A percentile compares a stretch with the other conserved stretches of the same genome.
phyloP scores from a whole-genome alignment of 2,888 invertebrate species.

The Andrena haemorrhoa region DNA sequence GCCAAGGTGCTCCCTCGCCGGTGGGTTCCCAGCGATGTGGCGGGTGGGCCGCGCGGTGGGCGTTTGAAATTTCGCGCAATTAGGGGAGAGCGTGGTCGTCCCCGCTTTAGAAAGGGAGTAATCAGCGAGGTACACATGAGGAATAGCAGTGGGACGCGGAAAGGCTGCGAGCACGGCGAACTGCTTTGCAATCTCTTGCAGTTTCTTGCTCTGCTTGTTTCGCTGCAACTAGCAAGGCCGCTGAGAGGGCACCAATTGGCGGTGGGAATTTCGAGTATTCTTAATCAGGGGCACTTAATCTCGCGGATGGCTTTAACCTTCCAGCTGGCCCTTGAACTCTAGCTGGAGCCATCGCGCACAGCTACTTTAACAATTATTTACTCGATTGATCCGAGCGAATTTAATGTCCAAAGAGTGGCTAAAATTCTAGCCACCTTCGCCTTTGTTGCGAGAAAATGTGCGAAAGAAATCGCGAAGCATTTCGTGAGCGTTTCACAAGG shows the following conservation, averaged over 20 bases:
- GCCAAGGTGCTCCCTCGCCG: too few species aligned
- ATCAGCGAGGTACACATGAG: not conserved
- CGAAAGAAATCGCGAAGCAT: not conserved
- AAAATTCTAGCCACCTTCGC: not conserved
- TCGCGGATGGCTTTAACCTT: slow-evolving; percentile 37
- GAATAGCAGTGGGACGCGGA: not conserved
- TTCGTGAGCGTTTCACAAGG: slow-evolving; percentile 7
- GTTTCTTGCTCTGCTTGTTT: not conserved
- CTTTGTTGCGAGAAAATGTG: too few species aligned
- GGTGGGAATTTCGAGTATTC: slow-evolving; percentile 29
- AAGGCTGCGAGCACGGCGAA: not conserved
- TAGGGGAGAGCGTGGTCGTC: not conserved
- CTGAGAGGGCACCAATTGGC: not conserved
- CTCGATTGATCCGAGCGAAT: not conserved
- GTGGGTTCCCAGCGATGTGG: not conserved
- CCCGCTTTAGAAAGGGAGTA: not conserved
- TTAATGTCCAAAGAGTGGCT: not conserved
- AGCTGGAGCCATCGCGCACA: not conserved
- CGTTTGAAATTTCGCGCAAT: slow-evolving; percentile 39
- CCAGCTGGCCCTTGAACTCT: slow-evolving; percentile 36
- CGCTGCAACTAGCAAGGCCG: not conserved
- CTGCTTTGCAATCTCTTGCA: not conserved
- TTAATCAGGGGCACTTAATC: slow-evolving; percentile 40
- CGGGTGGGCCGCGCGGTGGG: slow-evolving; percentile 22
- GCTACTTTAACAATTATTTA: slow-evolving; percentile 18